These are phyloP conservation scores for Dilophus febrilis DNA, from an alignment of 2,888 invertebrate species.

Conservation along the genomic window DNA sequence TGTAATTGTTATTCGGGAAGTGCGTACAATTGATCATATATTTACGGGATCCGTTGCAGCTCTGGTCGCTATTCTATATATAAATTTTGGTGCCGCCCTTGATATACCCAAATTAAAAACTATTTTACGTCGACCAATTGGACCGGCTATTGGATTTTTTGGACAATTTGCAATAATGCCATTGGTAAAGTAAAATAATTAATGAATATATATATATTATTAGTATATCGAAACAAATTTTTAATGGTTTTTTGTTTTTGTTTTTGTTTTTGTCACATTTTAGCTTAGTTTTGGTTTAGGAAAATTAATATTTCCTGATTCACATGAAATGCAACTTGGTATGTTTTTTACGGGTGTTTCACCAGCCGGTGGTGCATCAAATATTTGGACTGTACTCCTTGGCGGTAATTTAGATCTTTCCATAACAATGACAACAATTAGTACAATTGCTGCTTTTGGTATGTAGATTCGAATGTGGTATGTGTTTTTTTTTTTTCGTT, in stretches of 20 bases:
- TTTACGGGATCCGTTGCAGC: slow-evolving; percentile 60
- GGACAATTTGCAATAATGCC: slow-evolving; percentile 77
- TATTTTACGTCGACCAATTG: slow-evolving; percentile 53
- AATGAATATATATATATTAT: slow-evolving; percentile 2
- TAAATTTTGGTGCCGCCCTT: slow-evolving; percentile 82
- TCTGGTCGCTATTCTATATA: slow-evolving; percentile 63
- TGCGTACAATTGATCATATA: slow-evolving; percentile 49
- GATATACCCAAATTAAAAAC: slow-evolving; percentile 51
- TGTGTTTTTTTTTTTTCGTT: background rate
- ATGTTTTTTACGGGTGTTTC: slow-evolving; percentile 81
- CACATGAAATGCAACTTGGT: slow-evolving; percentile 57
- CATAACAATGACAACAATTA: slow-evolving; percentile 85
- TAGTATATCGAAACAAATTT: background rate
- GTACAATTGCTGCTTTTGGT: slow-evolving; percentile 77
- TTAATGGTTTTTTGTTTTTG: background rate
- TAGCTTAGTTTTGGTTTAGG: slow-evolving; percentile 57
- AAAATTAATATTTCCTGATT: slow-evolving; percentile 48
- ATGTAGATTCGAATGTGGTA: background rate
- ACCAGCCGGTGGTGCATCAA: slow-evolving; percentile 88
- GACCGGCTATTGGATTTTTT: slow-evolving; percentile 58
- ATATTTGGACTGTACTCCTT: slow-evolving; percentile 86
- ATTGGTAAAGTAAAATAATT: slow-evolving; percentile 37
- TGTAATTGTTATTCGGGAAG: slow-evolving; percentile 40
- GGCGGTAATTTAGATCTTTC: slow-evolving; percentile 87
- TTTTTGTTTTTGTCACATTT: slow-evolving; percentile 13